phyloP scores from a whole-genome alignment of 1,140 invertebrate genomes.

The Philaenus spumarius region DNA sequence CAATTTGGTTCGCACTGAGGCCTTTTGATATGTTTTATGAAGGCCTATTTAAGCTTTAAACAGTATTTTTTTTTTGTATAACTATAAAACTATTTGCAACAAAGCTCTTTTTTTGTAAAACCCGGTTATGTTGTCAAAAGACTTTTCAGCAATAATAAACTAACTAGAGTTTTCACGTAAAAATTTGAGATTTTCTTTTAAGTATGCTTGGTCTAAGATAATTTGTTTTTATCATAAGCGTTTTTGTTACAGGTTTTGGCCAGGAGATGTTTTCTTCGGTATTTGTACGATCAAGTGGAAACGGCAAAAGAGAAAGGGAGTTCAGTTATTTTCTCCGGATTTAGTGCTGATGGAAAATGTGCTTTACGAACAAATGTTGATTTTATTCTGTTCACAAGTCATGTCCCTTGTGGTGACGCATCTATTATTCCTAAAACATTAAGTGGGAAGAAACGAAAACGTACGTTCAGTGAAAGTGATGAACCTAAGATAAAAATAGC shows the following conservation, averaged over 20 bases:
- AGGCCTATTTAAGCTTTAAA: too few species aligned
- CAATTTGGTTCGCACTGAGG: too few species aligned
- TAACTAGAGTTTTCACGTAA: too few species aligned
- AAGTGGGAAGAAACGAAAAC: constrained; percentile 29
- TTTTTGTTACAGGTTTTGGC: constrained; percentile 52
- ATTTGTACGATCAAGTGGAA: constrained; percentile 59
- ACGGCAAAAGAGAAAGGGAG: constrained; percentile 35
- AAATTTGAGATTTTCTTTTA: too few species aligned
- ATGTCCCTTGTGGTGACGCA: constrained; percentile 90
- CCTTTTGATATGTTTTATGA: too few species aligned
- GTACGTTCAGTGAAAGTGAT: constrained; percentile 2
- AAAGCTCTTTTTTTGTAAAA: too few species aligned
- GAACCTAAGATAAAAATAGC: constrained; percentile 7
- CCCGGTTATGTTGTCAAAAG: too few species aligned
- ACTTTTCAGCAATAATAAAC: too few species aligned
- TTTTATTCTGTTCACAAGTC: constrained; percentile 83
- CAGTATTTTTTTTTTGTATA: too few species aligned
- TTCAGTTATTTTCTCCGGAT: constrained; percentile 41
- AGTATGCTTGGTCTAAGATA: too few species aligned
- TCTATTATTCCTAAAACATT: constrained; percentile 57
- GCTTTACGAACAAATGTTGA: constrained; percentile 47
- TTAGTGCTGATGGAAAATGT: constrained; percentile 38
- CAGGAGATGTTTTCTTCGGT: constrained; percentile 71
- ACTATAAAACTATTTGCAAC: too few species aligned
- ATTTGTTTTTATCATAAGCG: too few species aligned